These are phyloP conservation scores for Drosophila ironensis DNA, from an alignment of 1,140 invertebrate species.

Conservation along the genomic window DNA sequence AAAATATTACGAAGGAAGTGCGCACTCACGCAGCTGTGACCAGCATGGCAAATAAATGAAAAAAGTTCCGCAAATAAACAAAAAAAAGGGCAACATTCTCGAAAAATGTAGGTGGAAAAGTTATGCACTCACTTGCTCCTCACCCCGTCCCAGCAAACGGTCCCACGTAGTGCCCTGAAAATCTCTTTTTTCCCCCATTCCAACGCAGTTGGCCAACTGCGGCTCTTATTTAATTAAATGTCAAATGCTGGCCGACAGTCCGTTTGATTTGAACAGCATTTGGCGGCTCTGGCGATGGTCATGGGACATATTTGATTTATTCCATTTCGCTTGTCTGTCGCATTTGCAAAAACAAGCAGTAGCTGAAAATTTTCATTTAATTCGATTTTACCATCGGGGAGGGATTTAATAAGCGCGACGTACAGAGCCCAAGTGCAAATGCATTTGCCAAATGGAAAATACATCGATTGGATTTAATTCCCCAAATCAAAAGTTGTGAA, in stretches of 20 bases:
- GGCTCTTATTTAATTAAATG: constrained; percentile 76
- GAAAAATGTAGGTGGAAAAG: constrained; percentile 61
- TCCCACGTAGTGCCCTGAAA: not conserved
- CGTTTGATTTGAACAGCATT: constrained; percentile 61
- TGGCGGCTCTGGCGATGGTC: constrained; percentile 28
- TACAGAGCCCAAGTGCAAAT: not conserved
- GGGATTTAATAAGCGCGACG: constrained; percentile 14
- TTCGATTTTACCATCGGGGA: constrained; percentile 16
- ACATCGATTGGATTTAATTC: not conserved
- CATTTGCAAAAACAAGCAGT: constrained; percentile 7
- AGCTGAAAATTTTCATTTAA: constrained; percentile 32
- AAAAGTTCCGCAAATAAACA: constrained; percentile 71
- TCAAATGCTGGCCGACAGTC: constrained; percentile 54
- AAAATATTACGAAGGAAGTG: constrained; percentile 60
- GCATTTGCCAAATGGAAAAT: not conserved
- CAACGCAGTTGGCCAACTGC: constrained; percentile 9
- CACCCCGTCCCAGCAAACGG: not conserved
- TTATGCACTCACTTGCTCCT: constrained; percentile 44
- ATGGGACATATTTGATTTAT: constrained; percentile 45
- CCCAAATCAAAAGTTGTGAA: too few relatives aligned
- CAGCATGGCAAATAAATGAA: constrained; percentile 77
- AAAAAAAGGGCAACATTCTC: constrained; percentile 31
- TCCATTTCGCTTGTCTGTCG: constrained; percentile 30
- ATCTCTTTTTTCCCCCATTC: not conserved
- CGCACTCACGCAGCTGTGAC: constrained; percentile 74